Base-by-base conservation (phyloP, 2,888 invertebrate genomes). In the Augochlorella aurata region DNA sequence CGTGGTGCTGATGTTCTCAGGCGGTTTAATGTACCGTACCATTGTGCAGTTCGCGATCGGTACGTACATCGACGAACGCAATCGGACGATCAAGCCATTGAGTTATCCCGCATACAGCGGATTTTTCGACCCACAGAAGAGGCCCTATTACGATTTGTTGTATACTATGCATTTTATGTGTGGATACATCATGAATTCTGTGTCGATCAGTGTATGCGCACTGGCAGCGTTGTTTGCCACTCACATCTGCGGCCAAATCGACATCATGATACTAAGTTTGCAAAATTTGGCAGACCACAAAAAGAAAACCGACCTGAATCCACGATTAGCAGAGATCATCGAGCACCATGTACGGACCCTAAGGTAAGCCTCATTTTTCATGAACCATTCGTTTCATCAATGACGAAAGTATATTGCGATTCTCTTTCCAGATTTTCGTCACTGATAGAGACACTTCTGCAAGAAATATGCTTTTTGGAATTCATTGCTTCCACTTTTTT, bases 401-500 rank as follows among this genome's bases (percentile, higher is more conserved):
- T 2, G 16, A 8, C 24, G 29, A 58, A 58, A 58, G 58, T 58
- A 38, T 38, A 38, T 38, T 38, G 5, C 0, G 3, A 38, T 38
- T 38, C 38, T 38, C 38, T 38, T 69, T 76, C 5, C 52, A 83
- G 74, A 74, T 83, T 82, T 66, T 70, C 83, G 0, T 8, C 49
- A 44, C 12, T 12, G 21, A 24, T 78, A 21, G 71, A 73, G 16
- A 66, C 44, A 8, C 24, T 74, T 10, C 16, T 80, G 29, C 72
- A 71, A 47, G 74, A 75, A 54, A 65, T 83, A n/a, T 90, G 91
- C 69, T 85, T 93, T 8, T 77, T 91, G 18, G 92, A 93, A 87
- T 84, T 92, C 29, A 65, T 91, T 38, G 89, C 90, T 4, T 92
- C 92, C 29, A 92, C 91, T 0, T 83, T 91, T 73, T 89, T 89